phyloP scores from a whole-genome alignment of 2,888 invertebrate species.

The Drosophila mayaguana region DNA sequence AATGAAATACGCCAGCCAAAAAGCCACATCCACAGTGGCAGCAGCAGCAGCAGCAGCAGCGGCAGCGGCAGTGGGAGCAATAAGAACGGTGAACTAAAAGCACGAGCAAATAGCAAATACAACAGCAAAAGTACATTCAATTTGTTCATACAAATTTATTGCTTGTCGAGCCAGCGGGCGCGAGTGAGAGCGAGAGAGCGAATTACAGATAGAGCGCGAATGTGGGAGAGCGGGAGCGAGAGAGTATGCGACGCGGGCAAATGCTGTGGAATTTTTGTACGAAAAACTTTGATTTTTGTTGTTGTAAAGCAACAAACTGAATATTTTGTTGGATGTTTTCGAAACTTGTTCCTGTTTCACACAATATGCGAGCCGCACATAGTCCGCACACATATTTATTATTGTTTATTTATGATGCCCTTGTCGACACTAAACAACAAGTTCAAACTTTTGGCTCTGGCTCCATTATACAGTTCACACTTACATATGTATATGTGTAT shows the following conservation, averaged over 20 bases:
- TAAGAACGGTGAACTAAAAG: slow-evolving; percentile 15
- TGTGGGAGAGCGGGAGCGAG: background rate
- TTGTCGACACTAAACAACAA: slow-evolving; percentile 57
- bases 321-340: slow-evolving; percentile 50
- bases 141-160: slow-evolving; percentile 73
- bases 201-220: background rate
- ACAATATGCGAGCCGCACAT: slow-evolving; percentile 26
- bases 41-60: slow-evolving; percentile 22
- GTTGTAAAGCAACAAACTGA: slow-evolving; percentile 58
- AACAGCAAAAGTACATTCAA: slow-evolving; percentile 55
- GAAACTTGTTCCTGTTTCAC: slow-evolving; percentile 52
- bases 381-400: slow-evolving; percentile 24
- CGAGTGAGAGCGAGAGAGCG: background rate
- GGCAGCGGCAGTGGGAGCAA: slow-evolving; percentile 11
- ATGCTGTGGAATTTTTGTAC: slow-evolving; percentile 62
- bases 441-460: slow-evolving; percentile 37
- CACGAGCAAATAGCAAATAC: slow-evolving; percentile 30
- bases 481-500: background rate
- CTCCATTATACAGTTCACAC: slow-evolving; percentile 14
- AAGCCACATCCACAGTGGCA: slow-evolving; percentile 28
- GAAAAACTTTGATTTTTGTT: slow-evolving; percentile 26
- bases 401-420: slow-evolving; percentile 60
- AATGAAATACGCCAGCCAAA: slow-evolving; percentile 64
- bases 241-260: background rate
- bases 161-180: slow-evolving; percentile 45